phyloP scores from a whole-genome alignment of 2,888 invertebrate genomes.

The Brachypalpus laphriformis region DNA sequence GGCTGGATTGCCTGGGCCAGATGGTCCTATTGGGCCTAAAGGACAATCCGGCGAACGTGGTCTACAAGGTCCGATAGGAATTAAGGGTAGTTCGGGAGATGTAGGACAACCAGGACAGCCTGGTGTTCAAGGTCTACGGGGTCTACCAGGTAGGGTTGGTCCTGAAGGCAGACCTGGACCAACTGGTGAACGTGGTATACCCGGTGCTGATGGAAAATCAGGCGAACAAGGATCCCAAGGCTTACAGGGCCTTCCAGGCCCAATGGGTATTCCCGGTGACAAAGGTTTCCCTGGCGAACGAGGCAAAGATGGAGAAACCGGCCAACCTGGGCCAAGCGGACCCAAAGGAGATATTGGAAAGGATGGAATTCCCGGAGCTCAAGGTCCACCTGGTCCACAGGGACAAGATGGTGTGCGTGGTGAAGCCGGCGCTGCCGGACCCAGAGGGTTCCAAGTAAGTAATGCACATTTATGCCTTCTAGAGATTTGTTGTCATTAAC shows the following conservation, averaged over 20 bases:
- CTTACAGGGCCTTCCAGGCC: slow-evolving; percentile 90
- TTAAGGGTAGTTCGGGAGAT: slow-evolving; percentile 86
- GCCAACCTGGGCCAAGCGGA: slow-evolving; percentile 89
- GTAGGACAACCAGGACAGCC: slow-evolving; percentile 85
- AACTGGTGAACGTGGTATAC: slow-evolving; percentile 88
- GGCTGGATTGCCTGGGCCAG: slow-evolving; percentile 89
- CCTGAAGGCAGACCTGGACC: slow-evolving; percentile 88
- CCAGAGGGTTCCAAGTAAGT: slow-evolving; percentile 90
- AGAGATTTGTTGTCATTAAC: not conserved
- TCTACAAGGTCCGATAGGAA: slow-evolving; percentile 86
- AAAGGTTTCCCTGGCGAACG: slow-evolving; percentile 88
- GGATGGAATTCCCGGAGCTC: slow-evolving; percentile 89
- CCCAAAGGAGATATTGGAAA: slow-evolving; percentile 91
- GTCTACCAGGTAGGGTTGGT: slow-evolving; percentile 88
- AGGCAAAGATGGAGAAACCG: slow-evolving; percentile 90
- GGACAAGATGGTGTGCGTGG: slow-evolving; percentile 91
- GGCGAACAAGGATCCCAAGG: slow-evolving; percentile 93
- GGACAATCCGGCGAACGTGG: slow-evolving; percentile 90
- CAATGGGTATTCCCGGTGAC: slow-evolving; percentile 88
- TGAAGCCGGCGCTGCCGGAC: slow-evolving; percentile 89
- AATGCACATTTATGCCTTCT: not conserved
- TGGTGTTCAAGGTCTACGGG: slow-evolving; percentile 85
- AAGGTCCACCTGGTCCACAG: slow-evolving; percentile 88
- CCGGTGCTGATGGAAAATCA: slow-evolving; percentile 93
- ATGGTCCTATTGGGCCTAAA: slow-evolving; percentile 90